phyloP scores from a whole-genome alignment of 2,888 invertebrate genomes.

The Papilio demoleus region DNA sequence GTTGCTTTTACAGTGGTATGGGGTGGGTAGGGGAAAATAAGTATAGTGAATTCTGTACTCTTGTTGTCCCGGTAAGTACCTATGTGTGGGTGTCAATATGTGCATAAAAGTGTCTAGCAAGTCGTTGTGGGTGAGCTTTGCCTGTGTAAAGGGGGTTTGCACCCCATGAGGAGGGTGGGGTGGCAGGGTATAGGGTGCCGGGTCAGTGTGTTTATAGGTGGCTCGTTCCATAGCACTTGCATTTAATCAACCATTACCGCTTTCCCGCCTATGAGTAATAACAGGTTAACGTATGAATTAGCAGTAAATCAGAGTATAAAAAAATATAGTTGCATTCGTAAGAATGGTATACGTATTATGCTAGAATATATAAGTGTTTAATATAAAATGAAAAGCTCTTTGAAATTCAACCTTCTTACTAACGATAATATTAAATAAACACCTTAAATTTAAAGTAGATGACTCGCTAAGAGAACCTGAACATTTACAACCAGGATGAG shows the following conservation, averaged over 20 bases:
- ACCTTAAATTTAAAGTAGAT: background rate
- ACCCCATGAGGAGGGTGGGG: slow-evolving; percentile 54
- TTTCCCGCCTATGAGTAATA: slow-evolving; percentile 45
- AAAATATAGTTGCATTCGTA: slow-evolving; percentile 43
- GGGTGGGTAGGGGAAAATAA: slow-evolving; percentile 19
- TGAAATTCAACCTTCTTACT: background rate
- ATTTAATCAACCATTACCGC: slow-evolving; percentile 64
- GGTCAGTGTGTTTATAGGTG: slow-evolving; percentile 78
- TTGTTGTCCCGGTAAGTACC: slow-evolving; percentile 36
- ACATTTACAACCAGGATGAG: too few species aligned
- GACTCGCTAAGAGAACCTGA: background rate
- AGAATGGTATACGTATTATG: slow-evolving; percentile 20
- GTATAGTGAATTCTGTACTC: background rate
- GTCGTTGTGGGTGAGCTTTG: slow-evolving; percentile 48
- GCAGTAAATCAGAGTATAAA: slow-evolving; percentile 49
- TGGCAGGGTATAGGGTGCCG: slow-evolving; percentile 53
- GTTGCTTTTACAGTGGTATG: slow-evolving; percentile 21
- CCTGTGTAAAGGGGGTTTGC: slow-evolving; percentile 53
- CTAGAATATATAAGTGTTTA: too few species aligned
- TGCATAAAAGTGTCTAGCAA: too few species aligned
- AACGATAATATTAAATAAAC: too few species aligned
- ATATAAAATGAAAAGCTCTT: too few species aligned
- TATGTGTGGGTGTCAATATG: slow-evolving; percentile 38
- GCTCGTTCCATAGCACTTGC: slow-evolving; percentile 57
- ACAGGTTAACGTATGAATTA: slow-evolving; percentile 44